Percentiles rank a stretch among this genome's conserved stretches.
Conservation (phyloP, 1,140 invertebrate genomes). For the Hyles euphorbiae region DNA sequence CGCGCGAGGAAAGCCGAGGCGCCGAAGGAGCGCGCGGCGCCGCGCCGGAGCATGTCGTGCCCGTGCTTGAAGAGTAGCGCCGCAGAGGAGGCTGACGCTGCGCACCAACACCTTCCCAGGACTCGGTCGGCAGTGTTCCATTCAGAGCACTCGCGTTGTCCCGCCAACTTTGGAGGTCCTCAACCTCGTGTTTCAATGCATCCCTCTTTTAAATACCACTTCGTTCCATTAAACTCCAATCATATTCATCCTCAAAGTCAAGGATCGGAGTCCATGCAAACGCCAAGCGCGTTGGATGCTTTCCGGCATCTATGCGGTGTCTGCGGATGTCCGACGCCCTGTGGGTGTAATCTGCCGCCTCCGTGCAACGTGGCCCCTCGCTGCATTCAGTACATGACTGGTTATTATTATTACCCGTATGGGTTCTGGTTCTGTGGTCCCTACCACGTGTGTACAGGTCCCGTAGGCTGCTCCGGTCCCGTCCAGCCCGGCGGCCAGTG, state of each 20-base stretch:
- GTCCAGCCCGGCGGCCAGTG: conserved; percentile 31
- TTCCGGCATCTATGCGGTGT: conserved; percentile 40
- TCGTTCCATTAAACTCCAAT: too few species aligned
- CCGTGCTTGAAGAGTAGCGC: neutral
- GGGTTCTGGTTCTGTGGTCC: conserved; percentile 64
- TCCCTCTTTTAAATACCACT: too few species aligned
- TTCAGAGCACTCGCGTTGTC: neutral
- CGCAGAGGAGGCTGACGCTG: too few species aligned
- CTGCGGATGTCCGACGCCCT: conserved; percentile 32
- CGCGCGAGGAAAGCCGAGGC: neutral
- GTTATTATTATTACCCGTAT: conserved; percentile 66
- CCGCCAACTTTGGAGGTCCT: too few species aligned
- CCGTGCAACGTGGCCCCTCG: conserved; percentile 48
- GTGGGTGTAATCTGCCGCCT: conserved; percentile 42
- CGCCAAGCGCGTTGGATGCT: neutral
- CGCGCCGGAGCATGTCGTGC: conserved; percentile 8
- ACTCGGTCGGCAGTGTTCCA: conserved; percentile 2
- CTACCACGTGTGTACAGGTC: conserved; percentile 37
- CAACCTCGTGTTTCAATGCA: too few species aligned
- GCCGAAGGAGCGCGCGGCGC: too few species aligned
- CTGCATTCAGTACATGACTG: conserved; percentile 62
- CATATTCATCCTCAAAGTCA: too few species aligned
- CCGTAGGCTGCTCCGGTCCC: conserved; percentile 10
- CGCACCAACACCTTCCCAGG: conserved; percentile 3
- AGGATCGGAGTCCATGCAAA: conserved; percentile 7